These are phyloP conservation scores for Notodonta dromedarius DNA, from an alignment of 2,888 invertebrate species.

Conservation along the genomic window DNA sequence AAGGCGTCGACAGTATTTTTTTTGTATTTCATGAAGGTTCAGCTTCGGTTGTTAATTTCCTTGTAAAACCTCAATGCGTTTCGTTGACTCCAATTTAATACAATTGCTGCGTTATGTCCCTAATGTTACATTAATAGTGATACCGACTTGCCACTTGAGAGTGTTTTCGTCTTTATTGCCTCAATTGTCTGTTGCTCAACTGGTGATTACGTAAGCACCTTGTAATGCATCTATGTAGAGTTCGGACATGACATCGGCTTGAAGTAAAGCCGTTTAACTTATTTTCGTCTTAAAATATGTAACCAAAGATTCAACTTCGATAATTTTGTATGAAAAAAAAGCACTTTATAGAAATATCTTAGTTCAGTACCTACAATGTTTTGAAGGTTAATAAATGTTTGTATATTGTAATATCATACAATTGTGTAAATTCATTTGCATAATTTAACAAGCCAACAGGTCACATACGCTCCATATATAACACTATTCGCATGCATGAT, in stretches of 20 bases:
- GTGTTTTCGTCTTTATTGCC: constrained; percentile 74
- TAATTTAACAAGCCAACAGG: constrained; percentile 16
- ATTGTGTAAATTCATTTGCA: constrained; percentile 7
- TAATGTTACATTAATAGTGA: constrained; percentile 69
- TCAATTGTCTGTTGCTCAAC: constrained; percentile 77
- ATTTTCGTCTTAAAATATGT: too few species aligned
- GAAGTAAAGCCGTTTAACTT: too few species aligned
- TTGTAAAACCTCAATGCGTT: constrained; percentile 42
- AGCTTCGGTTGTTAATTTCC: constrained; percentile 46
- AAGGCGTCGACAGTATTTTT: constrained; percentile 56
- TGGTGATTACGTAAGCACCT: constrained; percentile 67
- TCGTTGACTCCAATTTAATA: constrained; percentile 43
- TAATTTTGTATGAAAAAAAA: too few species aligned
- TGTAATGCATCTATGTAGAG: constrained; percentile 62
- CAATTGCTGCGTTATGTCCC: constrained; percentile 54
- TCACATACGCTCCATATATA: constrained; percentile 18
- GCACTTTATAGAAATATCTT: too few species aligned
- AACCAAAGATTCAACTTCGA: too few species aligned
- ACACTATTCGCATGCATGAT: constrained; percentile 32
- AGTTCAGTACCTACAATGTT: too few species aligned
- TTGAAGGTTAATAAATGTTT: background rate
- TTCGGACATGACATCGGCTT: constrained; percentile 60
- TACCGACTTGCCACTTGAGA: constrained; percentile 63
- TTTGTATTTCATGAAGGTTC: constrained; percentile 52
- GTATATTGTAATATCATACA: background rate